Conservation (phyloP, 2,113 vertebrate species). For the Anguilla rostrata region DNA sequence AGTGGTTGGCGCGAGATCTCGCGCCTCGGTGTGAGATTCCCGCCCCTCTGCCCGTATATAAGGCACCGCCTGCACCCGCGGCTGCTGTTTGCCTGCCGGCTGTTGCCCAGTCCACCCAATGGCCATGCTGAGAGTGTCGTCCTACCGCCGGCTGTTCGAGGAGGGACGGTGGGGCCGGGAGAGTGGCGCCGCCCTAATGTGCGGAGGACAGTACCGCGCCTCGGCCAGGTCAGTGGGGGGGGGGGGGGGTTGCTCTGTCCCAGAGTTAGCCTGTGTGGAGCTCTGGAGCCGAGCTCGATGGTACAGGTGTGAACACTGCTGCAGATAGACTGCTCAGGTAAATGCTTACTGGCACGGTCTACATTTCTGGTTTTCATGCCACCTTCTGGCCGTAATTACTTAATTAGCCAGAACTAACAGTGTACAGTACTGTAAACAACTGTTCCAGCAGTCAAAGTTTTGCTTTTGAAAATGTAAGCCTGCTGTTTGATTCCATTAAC, state of each 20-base stretch:
- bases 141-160: slow-evolving; percentile 69
- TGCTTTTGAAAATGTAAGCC: background rate
- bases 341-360: too few species aligned
- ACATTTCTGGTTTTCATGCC: too few species aligned
- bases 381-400: too few species aligned
- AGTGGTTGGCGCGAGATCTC: slow-evolving; percentile 43
- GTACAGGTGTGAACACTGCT: background rate
- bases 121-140: slow-evolving; percentile 71
- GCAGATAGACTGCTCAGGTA: too few species aligned
- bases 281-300: background rate
- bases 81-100: slow-evolving; percentile 32
- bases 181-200: slow-evolving; percentile 24
- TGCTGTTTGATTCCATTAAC: background rate
- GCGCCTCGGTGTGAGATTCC: slow-evolving; percentile 62
- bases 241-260: background rate
- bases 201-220: slow-evolving; percentile 48
- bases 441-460: background rate
- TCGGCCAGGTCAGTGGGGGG: slow-evolving; percentile 58
- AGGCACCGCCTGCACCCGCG: slow-evolving; percentile 9
- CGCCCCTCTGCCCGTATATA: slow-evolving; percentile 51
- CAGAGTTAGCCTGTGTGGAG: background rate
- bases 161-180: slow-evolving; percentile 43
- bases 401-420: background rate
- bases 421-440: background rate
- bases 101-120: slow-evolving; percentile 25